A percentile compares a stretch with the other conserved stretches of the same genome.
Evolutionary conservation across 2,797 vertebrate genomes (phyloP).

Genomic region (Chelon labrosus): DNA sequence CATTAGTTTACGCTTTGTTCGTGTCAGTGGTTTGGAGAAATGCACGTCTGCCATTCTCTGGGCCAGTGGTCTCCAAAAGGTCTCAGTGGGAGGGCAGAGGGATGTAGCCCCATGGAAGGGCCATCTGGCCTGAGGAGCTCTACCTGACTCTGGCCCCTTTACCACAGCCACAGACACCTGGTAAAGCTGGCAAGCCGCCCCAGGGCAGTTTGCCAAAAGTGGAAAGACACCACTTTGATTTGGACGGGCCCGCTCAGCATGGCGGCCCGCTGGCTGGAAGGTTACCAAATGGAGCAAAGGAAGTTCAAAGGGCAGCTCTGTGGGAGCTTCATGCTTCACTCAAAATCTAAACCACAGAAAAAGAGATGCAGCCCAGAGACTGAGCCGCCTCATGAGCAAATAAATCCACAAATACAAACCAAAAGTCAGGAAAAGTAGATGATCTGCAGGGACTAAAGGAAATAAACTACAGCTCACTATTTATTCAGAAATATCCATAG

Average conservation of each 20-base stretch:
- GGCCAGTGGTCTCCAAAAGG: slow-evolving; percentile 56
- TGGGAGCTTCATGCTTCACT: slow-evolving; percentile 38
- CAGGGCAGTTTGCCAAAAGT: slow-evolving; percentile 67
- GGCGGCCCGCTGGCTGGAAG: slow-evolving; percentile 67
- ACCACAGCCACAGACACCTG: slow-evolving; percentile 68
- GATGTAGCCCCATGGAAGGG: slow-evolving; percentile 63
- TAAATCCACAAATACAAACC: neutral
- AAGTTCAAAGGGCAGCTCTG: slow-evolving; percentile 70
- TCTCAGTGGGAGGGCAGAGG: slow-evolving; percentile 50
- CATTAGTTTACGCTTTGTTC: neutral
- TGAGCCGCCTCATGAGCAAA: neutral
- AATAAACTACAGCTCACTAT: too few relatives aligned
- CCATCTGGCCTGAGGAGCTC: slow-evolving; percentile 79
- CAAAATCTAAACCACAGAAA: neutral
- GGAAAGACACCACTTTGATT: slow-evolving; percentile 71
- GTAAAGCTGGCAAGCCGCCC: slow-evolving; percentile 67
- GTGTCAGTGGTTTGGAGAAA: slow-evolving; percentile 1
- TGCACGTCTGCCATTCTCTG: slow-evolving; percentile 30
- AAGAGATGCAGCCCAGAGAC: neutral
- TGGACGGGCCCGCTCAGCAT: slow-evolving; percentile 66
- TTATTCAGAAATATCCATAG: too few relatives aligned
- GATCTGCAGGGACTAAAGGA: too few relatives aligned
- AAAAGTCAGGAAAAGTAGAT: too few relatives aligned
- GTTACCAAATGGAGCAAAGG: slow-evolving; percentile 67
- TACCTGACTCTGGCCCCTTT: slow-evolving; percentile 73